Percentiles rank a stretch among this genome's conserved stretches.
phyloP scores from a whole-genome alignment of 35 echinoderm and acorn worm genomes.

The Eucidaris tribuloides region DNA sequence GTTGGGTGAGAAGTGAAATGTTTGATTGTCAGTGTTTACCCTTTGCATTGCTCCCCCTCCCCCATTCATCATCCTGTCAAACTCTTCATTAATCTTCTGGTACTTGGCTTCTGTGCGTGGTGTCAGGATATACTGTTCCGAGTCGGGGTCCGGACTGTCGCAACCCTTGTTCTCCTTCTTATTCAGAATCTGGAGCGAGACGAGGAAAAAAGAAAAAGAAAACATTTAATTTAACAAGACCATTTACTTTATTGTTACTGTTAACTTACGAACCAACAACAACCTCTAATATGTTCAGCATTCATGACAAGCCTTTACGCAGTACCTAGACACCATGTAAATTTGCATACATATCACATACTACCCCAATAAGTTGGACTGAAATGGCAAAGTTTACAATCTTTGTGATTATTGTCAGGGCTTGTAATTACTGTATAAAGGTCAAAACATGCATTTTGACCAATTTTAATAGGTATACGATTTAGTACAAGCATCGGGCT shows the following conservation, averaged over 20 bases:
- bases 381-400: no score
- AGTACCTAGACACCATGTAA: background rate
- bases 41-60: background rate
- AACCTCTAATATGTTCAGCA: no score
- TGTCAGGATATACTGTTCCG: slow-evolving; percentile 79
- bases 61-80: slow-evolving; percentile 93
- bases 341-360: no score
- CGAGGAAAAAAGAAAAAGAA: slow-evolving; percentile 7
- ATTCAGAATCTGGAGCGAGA: slow-evolving; percentile 74
- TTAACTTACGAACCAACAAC: background rate
- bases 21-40: no score
- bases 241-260: background rate
- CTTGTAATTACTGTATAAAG: no score
- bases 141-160: slow-evolving; percentile 87
- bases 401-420: no score
- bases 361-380: no score
- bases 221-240: background rate
- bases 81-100: slow-evolving; percentile 99
- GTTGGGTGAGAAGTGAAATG: no score
- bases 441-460: no score
- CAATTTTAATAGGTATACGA: no score
- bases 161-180: slow-evolving; percentile 99
- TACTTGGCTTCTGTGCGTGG: slow-evolving; percentile 98
- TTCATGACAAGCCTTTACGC: background rate
- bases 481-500: no score